A percentile compares a stretch with the other conserved stretches of the same genome.
phyloP scores from a whole-genome alignment of 2,888 invertebrate species.

The Andrena flavipes region DNA sequence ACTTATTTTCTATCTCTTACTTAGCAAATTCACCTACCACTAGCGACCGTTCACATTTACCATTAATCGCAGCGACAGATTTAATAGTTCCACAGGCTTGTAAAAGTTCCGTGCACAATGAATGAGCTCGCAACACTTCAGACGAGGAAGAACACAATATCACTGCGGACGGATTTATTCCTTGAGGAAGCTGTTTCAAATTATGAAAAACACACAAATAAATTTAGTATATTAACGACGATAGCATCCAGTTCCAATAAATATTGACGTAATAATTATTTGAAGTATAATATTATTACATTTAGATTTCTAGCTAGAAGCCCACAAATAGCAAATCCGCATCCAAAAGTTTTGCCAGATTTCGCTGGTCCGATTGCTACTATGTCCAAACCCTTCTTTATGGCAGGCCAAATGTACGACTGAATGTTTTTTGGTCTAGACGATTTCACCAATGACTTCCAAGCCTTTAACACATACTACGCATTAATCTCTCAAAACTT shows the following conservation, averaged over 20 bases:
- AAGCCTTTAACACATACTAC: conserved; percentile 49
- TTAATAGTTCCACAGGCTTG: conserved; percentile 64
- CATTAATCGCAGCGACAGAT: conserved; percentile 76
- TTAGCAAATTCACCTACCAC: conserved; percentile 73
- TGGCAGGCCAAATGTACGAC: conserved; percentile 89
- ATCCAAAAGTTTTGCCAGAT: conserved; percentile 90
- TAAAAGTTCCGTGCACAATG: conserved; percentile 69
- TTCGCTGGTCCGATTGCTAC: conserved; percentile 87
- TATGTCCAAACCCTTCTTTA: conserved; percentile 88
- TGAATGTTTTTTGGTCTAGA: conserved; percentile 85
- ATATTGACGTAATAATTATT: conserved; percentile 15
- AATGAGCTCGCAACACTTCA: conserved; percentile 72
- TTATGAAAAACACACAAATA: not conserved
- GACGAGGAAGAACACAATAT: conserved; percentile 87
- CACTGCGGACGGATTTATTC: conserved; percentile 86
- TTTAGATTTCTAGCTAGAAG: conserved; percentile 82
- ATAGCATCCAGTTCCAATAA: no score
- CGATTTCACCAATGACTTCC: conserved; percentile 47
- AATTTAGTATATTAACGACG: not conserved
- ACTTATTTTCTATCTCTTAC: not conserved
- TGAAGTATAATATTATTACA: conserved; percentile 41
- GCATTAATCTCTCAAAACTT: not conserved
- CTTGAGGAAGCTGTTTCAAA: conserved; percentile 51
- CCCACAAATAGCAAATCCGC: conserved; percentile 89
- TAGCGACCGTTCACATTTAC: conserved; percentile 74